Evolutionary conservation across 2,113 vertebrate genomes (phyloP), one percentile per base, ranked within the genome.

Genomic region (Sprattus sprattus): DNA sequence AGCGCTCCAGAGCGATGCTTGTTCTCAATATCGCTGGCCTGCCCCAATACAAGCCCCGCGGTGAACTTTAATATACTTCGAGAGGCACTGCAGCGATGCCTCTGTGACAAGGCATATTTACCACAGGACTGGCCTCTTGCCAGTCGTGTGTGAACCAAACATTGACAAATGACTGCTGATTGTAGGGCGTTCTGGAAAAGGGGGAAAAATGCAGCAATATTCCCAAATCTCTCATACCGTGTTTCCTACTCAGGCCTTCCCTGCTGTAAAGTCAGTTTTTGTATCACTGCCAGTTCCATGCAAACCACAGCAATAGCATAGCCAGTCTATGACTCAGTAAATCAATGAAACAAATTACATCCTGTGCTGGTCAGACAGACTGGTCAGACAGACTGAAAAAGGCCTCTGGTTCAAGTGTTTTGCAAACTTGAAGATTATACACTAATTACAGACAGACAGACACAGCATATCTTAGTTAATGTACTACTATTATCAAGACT

Each of bases 31-130:
- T 39, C 32, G 71, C 71, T 16, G 71, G 25, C 32, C 71, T 25
- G n/a, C 64, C 64, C 64, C 15, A 39, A 13, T 71, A 71, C 64
- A 71, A 71, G 28, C 25, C 7, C n/a, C 13, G n/a, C 28, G 15
- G 71, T 78, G 71, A 78, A 78, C 71, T 78, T 78, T 78, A 39
- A 78, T 78, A 39, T 78, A 78, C 44, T 78, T 60, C 39, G 71
- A 78, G 71, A 78, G 71, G 71, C 32, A 32, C n/a, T 71, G 64
- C 25, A 71, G 25, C 64, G 25, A 71, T 67, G 64, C 64, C n/a
- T 67, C 64, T 10, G 22, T 11, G 25, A 32, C 67, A 39, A 75
- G 67, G 28, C 67, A 75, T 75, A 32, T 75, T 75, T 75, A 39
- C 39, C 67, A 39, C 9, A 75, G 67, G 13, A 0, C 71, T 78